Percentiles rank a stretch among this genome's conserved stretches.
These are phyloP conservation scores for Caenorhabditis parvicauda DNA, from an alignment of 2,888 invertebrate genomes.

Conservation along the genomic window DNA sequence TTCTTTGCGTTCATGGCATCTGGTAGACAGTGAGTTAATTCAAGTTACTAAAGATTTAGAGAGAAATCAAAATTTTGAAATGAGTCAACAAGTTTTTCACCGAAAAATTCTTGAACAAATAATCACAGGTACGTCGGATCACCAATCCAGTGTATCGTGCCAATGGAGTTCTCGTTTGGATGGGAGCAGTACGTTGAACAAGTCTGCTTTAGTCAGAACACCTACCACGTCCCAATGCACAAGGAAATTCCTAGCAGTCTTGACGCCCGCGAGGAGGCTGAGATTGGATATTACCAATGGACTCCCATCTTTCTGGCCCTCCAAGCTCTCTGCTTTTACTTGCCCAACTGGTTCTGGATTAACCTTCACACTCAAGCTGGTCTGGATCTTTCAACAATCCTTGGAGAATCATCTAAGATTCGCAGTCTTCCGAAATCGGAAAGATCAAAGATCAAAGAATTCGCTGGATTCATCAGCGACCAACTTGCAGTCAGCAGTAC, in stretches of 20 bases:
- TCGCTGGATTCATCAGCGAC: too few species aligned
- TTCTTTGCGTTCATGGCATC: slow-evolving; percentile 62
- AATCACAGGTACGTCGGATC: slow-evolving; percentile 56
- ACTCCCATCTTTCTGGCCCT: slow-evolving; percentile 58
- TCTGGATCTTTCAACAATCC: slow-evolving; percentile 26
- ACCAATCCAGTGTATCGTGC: slow-evolving; percentile 54
- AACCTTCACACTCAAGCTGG: slow-evolving; percentile 57
- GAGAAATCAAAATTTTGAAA: too few species aligned
- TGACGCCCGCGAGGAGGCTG: slow-evolving; percentile 48
- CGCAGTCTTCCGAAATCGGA: too few species aligned
- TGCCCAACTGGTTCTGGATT: slow-evolving; percentile 60
- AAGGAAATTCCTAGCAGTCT: slow-evolving; percentile 55
- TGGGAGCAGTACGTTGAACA: slow-evolving; percentile 62
- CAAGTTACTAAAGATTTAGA: too few species aligned
- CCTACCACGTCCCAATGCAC: slow-evolving; percentile 57
- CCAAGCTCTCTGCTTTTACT: slow-evolving; percentile 60
- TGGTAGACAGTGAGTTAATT: slow-evolving; percentile 59
- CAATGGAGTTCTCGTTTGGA: slow-evolving; percentile 53
- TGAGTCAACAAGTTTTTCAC: too few species aligned
- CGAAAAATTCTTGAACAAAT: too few species aligned
- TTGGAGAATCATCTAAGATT: too few species aligned
- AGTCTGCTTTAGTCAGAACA: slow-evolving; percentile 61
- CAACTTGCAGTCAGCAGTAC: too few species aligned
- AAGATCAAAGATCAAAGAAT: too few species aligned
- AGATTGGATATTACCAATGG: slow-evolving; percentile 62